phyloP scores from a whole-genome alignment of 2,888 invertebrate genomes.

The Parascotia fuliginaria region DNA sequence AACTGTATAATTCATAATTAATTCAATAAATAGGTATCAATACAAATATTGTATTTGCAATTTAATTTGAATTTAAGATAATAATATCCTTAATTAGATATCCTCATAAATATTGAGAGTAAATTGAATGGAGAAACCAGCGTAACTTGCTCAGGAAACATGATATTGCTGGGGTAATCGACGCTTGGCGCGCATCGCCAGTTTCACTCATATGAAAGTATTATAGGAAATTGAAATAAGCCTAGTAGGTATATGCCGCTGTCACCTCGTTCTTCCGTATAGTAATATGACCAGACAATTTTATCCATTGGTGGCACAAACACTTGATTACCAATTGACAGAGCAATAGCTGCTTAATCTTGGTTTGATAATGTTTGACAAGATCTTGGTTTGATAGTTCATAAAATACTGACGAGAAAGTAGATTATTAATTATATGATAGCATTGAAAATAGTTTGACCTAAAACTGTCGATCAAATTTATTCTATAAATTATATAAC shows the following conservation, averaged over 20 bases:
- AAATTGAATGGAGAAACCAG: slow-evolving; percentile 33
- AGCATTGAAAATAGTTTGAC: slow-evolving; percentile 9
- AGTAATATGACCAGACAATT: slow-evolving; percentile 11
- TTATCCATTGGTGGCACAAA: slow-evolving; percentile 20
- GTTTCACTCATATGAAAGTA: slow-evolving; percentile 75
- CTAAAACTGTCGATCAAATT: slow-evolving; percentile 4
- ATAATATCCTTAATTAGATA: neutral
- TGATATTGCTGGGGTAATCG: slow-evolving; percentile 62
- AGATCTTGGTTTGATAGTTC: slow-evolving; percentile 26
- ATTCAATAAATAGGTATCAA: too few species aligned
- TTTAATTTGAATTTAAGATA: too few species aligned
- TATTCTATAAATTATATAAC: slow-evolving; percentile 1
- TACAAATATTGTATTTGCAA: too few species aligned
- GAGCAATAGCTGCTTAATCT: slow-evolving; percentile 26
- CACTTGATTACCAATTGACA: slow-evolving; percentile 3
- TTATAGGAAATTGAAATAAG: slow-evolving; percentile 52
- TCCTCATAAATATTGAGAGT: neutral
- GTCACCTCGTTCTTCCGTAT: slow-evolving; percentile 26
- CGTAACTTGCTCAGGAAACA: slow-evolving; percentile 56
- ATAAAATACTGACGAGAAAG: slow-evolving; percentile 26
- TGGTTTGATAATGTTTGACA: slow-evolving; percentile 20
- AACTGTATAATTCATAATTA: too few species aligned
- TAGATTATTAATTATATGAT: slow-evolving; percentile 26
- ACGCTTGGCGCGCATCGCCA: slow-evolving; percentile 54
- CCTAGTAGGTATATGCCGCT: slow-evolving; percentile 21